Evolutionary conservation across 2,888 invertebrate genomes (phyloP).

Genomic region (Seira ritae): DNA sequence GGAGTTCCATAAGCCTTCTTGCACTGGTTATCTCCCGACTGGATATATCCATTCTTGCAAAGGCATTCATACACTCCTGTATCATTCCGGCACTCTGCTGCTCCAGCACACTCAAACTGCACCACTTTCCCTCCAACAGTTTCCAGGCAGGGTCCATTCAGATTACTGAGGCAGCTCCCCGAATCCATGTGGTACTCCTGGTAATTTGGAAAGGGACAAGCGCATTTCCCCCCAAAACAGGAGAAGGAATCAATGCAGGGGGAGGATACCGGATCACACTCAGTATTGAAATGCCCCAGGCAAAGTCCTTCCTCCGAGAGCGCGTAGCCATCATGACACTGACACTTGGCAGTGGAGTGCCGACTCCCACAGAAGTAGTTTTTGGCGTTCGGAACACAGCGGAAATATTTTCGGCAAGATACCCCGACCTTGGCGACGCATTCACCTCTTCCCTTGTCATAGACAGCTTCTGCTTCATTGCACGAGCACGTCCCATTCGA

Average conservation of each 20-base stretch:
- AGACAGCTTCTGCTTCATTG: slow-evolving; percentile 42
- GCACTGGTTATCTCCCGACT: slow-evolving; percentile 20
- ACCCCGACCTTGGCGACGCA: slow-evolving; percentile 19
- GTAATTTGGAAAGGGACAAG: slow-evolving; percentile 34
- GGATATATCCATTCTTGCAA: slow-evolving; percentile 35
- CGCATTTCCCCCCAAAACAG: not conserved
- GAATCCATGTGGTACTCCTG: not conserved
- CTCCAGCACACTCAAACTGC: not conserved
- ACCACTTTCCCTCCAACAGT: not conserved
- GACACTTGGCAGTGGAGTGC: too few species aligned
- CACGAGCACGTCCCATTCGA: slow-evolving; percentile 23
- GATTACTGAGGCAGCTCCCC: slow-evolving; percentile 27
- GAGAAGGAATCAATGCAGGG: not conserved
- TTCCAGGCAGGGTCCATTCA: slow-evolving; percentile 41
- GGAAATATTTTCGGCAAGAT: slow-evolving; percentile 26
- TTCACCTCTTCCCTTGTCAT: not conserved
- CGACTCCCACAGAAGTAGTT: too few species aligned
- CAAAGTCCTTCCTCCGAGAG: not conserved
- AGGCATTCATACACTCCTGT: slow-evolving; percentile 28
- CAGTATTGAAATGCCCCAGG: not conserved
- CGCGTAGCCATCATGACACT: too few species aligned
- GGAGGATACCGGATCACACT: not conserved
- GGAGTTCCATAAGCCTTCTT: slow-evolving; percentile 25
- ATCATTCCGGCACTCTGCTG: slow-evolving; percentile 23
- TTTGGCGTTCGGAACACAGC: slow-evolving; percentile 10